Evolutionary conservation across 2,113 vertebrate genomes (phyloP).

Genomic region (Fukomys damarensis): DNA sequence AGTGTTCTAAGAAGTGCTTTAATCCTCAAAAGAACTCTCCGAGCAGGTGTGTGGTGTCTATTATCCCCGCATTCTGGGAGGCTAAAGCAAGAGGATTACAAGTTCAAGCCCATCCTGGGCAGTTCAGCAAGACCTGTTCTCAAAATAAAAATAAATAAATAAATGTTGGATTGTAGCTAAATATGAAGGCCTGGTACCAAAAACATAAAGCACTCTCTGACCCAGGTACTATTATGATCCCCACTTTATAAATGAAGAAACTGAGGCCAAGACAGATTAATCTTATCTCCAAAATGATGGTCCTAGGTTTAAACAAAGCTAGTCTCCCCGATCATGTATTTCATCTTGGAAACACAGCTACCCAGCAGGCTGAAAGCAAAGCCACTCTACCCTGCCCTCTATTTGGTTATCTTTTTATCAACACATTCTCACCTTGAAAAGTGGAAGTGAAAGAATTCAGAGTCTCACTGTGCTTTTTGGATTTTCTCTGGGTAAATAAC

Average conservation of each 20-base stretch:
- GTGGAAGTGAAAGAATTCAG: not conserved
- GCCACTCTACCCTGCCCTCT: not conserved
- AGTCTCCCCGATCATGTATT: not conserved
- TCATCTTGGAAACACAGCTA: not conserved
- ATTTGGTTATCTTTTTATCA: not conserved
- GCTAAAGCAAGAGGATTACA: not conserved
- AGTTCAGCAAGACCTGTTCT: not conserved
- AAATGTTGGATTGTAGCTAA: not conserved
- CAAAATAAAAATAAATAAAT: not conserved
- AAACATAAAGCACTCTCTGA: not conserved
- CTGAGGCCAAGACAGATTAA: not conserved
- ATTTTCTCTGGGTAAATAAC: slow-evolving; percentile 5
- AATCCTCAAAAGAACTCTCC: not conserved
- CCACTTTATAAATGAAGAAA: not conserved
- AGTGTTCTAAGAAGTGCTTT: not conserved
- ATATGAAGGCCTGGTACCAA: not conserved
- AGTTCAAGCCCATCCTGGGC: not conserved
- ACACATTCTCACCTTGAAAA: not conserved
- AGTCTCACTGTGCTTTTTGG: not conserved
- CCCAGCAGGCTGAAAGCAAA: not conserved
- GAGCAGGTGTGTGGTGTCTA: not conserved
- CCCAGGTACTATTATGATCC: not conserved
- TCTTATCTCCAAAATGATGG: not conserved
- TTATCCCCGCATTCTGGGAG: not conserved
- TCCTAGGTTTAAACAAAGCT: not conserved